Conservation (phyloP, 2,888 invertebrate genomes). For the Bellardia bayeri region DNA sequence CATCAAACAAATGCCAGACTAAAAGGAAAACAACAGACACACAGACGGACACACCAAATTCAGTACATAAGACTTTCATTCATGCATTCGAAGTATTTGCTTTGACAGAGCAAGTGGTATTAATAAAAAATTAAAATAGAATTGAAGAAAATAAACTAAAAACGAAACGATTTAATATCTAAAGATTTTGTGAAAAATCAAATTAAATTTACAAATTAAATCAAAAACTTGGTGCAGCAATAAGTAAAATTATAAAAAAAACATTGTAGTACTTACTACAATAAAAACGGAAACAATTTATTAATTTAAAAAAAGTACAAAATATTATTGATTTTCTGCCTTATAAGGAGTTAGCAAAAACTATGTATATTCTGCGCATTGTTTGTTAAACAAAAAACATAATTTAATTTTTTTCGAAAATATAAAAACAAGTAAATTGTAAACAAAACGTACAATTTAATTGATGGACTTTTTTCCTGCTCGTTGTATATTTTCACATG, state of each 20-base stretch:
- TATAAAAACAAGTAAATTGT: constrained; percentile 34
- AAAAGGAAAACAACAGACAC: constrained; percentile 34
- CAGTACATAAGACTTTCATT: constrained; percentile 69
- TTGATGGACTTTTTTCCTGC: constrained; percentile 20
- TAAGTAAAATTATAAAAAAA: constrained; percentile 19
- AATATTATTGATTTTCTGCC: constrained; percentile 35
- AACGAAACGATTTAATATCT: constrained; percentile 37
- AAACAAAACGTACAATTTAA: constrained; percentile 62
- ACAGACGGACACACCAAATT: constrained; percentile 30
- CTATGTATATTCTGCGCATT: not conserved
- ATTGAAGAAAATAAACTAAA: constrained; percentile 26
- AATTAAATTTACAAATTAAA: not conserved
- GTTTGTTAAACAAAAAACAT: constrained; percentile 22
- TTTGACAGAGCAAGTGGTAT: constrained; percentile 71
- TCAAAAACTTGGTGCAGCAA: constrained; percentile 55
- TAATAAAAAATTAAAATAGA: constrained; percentile 51
- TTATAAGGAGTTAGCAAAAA: constrained; percentile 25
- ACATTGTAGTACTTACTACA: not conserved
- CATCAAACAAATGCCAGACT: constrained; percentile 52
- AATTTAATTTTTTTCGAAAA: constrained; percentile 9
- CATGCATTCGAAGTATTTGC: constrained; percentile 65
- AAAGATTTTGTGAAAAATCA: constrained; percentile 44
- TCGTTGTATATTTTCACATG: constrained; percentile 30
- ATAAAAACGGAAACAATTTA: constrained; percentile 1
- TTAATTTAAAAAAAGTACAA: constrained; percentile 1